A percentile compares a stretch with the other conserved stretches of the same genome.
phyloP scores from a whole-genome alignment of 2,888 invertebrate genomes.

The Drosophila imparisetae region DNA sequence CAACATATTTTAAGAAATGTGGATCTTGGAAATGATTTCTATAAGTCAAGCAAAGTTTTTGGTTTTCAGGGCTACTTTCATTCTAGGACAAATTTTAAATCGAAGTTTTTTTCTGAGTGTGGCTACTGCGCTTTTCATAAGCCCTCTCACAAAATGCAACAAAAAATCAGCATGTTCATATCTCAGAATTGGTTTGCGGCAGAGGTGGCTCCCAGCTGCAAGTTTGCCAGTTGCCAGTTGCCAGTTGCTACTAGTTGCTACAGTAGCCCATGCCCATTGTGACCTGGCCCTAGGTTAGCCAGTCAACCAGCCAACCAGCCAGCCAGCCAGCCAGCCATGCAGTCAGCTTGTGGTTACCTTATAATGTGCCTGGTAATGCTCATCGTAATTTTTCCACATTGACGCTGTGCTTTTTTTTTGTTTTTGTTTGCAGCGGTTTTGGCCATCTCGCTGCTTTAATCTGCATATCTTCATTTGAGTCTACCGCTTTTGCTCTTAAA shows the following conservation, averaged over 20 bases:
- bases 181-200: conserved; percentile 77
- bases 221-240: conserved; percentile 5
- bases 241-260: conserved; percentile 14
- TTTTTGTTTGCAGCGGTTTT: conserved; percentile 49
- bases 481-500: conserved; percentile 65
- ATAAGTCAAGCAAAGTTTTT: fast-evolving
- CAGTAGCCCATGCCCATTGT: conserved; percentile 38
- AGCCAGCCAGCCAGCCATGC: conserved; percentile 1
- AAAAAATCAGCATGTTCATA: conserved; percentile 69
- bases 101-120: neutral
- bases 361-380: conserved; percentile 84
- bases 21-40: neutral
- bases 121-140: conserved; percentile 60
- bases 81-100: fast-evolving
- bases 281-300: conserved; percentile 21
- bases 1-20: neutral
- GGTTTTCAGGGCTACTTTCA: neutral
- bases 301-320: conserved; percentile 7
- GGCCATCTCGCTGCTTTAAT: conserved; percentile 79
- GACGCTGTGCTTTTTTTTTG: conserved; percentile 58
- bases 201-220: conserved; percentile 8
- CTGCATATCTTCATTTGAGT: conserved; percentile 84
- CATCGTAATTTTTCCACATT: conserved; percentile 84
- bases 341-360: conserved; percentile 60
- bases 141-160: conserved; percentile 46